These are phyloP conservation scores for Sparidentex hasta DNA, from an alignment of 2,797 vertebrate genomes.

Conservation along the genomic window DNA sequence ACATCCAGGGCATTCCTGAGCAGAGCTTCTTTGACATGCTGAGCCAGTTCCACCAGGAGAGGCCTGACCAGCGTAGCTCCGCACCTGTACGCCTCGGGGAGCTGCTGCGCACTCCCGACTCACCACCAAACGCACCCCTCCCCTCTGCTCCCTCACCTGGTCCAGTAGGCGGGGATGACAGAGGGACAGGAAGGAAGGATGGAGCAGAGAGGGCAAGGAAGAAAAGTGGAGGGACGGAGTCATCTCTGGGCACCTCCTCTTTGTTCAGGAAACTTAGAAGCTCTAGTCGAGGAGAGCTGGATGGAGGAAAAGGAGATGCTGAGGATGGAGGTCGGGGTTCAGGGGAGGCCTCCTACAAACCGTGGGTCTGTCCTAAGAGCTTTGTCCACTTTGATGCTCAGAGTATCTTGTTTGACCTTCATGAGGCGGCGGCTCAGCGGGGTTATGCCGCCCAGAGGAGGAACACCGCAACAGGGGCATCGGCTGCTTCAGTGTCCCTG, in stretches of 20 bases:
- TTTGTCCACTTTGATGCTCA: constrained; percentile 94
- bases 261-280: constrained; percentile 92
- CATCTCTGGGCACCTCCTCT: constrained; percentile 89
- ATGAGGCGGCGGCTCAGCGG: constrained; percentile 87
- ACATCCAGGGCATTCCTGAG: constrained; percentile 92
- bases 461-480: constrained; percentile 94
- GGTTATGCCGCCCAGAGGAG: constrained; percentile 85
- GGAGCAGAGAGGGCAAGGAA: constrained; percentile 86
- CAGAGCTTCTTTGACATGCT: constrained; percentile 95
- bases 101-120: constrained; percentile 78
- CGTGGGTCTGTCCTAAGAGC: constrained; percentile 91
- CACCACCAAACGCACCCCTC: constrained; percentile 41
- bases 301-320: constrained; percentile 77
- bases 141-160: constrained; percentile 67
- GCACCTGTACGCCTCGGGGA: constrained; percentile 78
- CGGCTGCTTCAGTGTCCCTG: constrained; percentile 88
- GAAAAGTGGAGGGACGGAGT: constrained; percentile 86
- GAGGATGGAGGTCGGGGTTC: constrained; percentile 77
- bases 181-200: constrained; percentile 66
- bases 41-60: constrained; percentile 89
- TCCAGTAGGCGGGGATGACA: constrained; percentile 72
- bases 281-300: constrained; percentile 83
- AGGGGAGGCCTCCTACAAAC: constrained; percentile 71
- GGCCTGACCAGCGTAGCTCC: constrained; percentile 81
- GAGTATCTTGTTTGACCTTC: constrained; percentile 93